phyloP scores from a whole-genome alignment of 2,797 vertebrate species.

The Hapalemur alaotrensis region DNA sequence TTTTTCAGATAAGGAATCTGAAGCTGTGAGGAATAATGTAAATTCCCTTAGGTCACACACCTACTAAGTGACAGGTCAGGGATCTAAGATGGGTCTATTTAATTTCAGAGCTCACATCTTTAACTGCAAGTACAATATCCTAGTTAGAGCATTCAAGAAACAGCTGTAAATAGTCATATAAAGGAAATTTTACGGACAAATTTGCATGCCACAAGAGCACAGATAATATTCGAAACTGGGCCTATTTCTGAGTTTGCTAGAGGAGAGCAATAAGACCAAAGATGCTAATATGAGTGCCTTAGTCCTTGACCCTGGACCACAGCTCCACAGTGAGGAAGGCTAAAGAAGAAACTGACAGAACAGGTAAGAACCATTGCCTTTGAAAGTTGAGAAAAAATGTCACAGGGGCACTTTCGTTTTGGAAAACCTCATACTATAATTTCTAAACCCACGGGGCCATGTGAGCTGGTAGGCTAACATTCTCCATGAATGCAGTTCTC shows the following conservation, averaged over 20 bases:
- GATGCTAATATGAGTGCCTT: neutral
- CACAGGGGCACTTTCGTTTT: neutral
- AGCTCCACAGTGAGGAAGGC: neutral
- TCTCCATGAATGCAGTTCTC: neutral
- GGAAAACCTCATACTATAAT: neutral
- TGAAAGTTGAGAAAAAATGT: neutral
- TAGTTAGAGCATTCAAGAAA: slow-evolving; percentile 8
- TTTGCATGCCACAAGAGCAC: neutral
- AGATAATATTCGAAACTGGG: neutral
- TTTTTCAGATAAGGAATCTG: neutral
- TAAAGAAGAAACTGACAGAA: neutral
- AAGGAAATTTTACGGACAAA: neutral
- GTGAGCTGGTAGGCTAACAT: neutral
- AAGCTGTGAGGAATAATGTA: neutral
- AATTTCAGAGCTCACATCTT: neutral
- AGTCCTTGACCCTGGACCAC: neutral
- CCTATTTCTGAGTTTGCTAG: neutral
- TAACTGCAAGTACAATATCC: neutral
- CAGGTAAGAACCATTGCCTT: neutral
- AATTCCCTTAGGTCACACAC: neutral
- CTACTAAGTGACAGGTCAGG: neutral
- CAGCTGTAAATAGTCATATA: neutral
- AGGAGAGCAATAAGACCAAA: neutral
- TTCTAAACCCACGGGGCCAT: neutral
- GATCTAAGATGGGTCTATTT: neutral